Evolutionary conservation across 2,888 invertebrate species (phyloP).

Genomic region (Caradrina clavipalpis): DNA sequence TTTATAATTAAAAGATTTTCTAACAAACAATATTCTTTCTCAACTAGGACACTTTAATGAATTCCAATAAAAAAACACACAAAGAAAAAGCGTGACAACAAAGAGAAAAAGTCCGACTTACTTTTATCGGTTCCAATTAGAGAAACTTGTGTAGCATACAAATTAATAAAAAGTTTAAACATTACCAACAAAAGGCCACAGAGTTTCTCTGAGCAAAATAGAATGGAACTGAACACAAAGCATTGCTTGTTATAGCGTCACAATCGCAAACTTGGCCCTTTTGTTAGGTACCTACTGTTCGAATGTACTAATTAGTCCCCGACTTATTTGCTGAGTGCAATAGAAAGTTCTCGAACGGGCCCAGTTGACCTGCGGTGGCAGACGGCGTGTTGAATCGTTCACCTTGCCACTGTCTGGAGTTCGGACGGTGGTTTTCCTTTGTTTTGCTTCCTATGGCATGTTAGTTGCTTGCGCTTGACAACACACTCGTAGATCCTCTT

Average conservation of each 20-base stretch:
- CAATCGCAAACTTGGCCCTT: constrained; percentile 82
- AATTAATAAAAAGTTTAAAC: constrained; percentile 64
- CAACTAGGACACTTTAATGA: constrained; percentile 21
- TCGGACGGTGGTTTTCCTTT: constrained; percentile 66
- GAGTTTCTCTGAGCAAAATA: constrained; percentile 37
- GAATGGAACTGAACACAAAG: constrained; percentile 67
- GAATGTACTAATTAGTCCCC: constrained; percentile 87
- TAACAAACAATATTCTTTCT: constrained; percentile 2
- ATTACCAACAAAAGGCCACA: constrained; percentile 54
- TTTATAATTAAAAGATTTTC: constrained; percentile 24
- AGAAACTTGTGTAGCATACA: constrained; percentile 60
- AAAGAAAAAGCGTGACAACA: constrained; percentile 39
- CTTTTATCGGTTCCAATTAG: constrained; percentile 60
- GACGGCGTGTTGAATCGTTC: constrained; percentile 71
- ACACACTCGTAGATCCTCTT: constrained; percentile 46
- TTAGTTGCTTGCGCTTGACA: constrained; percentile 41
- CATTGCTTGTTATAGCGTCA: constrained; percentile 77
- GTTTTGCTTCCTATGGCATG: constrained; percentile 58
- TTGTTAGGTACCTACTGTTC: constrained; percentile 71
- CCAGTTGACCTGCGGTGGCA: constrained; percentile 74
- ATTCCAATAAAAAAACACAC: constrained; percentile 38
- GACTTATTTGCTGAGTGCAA: constrained; percentile 81
- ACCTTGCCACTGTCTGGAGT: constrained; percentile 69
- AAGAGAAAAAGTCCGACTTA: constrained; percentile 42
- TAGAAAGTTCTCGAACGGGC: constrained; percentile 79